These are phyloP conservation scores for Embidobia sp. DNA, from an alignment of 2,888 invertebrate genomes.

Conservation along the genomic window DNA sequence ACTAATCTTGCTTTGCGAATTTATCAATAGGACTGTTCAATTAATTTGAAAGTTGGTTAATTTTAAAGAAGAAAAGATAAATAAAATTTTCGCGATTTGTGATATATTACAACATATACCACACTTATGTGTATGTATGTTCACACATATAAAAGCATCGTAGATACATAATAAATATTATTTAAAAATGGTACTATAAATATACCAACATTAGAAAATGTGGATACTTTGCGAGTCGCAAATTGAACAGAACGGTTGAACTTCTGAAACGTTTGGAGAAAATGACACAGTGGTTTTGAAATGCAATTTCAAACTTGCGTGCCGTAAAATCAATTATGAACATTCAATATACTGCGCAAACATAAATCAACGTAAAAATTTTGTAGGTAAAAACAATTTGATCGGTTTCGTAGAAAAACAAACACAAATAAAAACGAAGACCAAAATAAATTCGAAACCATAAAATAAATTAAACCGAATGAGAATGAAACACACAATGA, in stretches of 20 bases:
- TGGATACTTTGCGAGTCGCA: no score
- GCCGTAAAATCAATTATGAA: no score
- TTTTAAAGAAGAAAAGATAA: constrained; percentile 13
- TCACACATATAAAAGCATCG: constrained; percentile 26
- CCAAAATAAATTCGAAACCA: no score
- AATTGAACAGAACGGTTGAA: constrained; percentile 22
- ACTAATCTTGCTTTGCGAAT: no score
- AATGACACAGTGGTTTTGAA: no score
- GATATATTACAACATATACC: constrained; percentile 55
- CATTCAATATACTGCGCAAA: no score
- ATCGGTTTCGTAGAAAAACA: not conserved
- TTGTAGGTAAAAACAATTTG: no score
- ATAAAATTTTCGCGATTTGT: constrained; percentile 7
- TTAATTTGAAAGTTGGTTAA: not conserved
- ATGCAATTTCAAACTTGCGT: no score
- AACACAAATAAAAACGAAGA: not conserved
- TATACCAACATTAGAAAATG: constrained; percentile 47
- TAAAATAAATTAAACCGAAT: not conserved
- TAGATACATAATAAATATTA: constrained; percentile 33
- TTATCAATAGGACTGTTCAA: no score
- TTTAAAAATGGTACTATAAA: constrained; percentile 45
- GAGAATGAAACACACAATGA: constrained; percentile 3
- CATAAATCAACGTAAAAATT: no score
- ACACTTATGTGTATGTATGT: constrained; percentile 1
- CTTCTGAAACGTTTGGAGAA: not conserved